A percentile compares a stretch with the other conserved stretches of the same genome.
These are phyloP conservation scores for Meriones psammophilus DNA, from an alignment of 2,797 vertebrate species.

Conservation along the genomic window DNA sequence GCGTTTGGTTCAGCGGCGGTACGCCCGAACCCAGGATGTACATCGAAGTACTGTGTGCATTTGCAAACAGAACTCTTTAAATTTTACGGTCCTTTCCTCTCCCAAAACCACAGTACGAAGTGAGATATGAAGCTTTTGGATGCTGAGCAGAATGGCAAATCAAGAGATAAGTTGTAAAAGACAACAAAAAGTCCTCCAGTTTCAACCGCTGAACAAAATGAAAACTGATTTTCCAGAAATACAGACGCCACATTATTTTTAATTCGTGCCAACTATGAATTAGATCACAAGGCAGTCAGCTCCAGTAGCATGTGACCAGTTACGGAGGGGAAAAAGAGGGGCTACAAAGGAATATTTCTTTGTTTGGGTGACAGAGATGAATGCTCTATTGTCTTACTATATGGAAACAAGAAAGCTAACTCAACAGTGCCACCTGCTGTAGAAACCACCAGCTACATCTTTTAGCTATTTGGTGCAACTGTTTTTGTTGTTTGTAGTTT, in stretches of 20 bases:
- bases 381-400: slow-evolving; percentile 82
- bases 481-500: neutral
- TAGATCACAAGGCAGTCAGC: slow-evolving; percentile 81
- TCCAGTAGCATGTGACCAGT: slow-evolving; percentile 77
- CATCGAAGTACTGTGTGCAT: slow-evolving; percentile 21
- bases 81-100: neutral
- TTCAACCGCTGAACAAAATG: slow-evolving; percentile 64
- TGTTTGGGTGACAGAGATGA: slow-evolving; percentile 85
- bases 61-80: slow-evolving; percentile 54
- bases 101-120: neutral
- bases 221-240: slow-evolving; percentile 59
- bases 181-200: slow-evolving; percentile 16
- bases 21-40: neutral
- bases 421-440: slow-evolving; percentile 82
- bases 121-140: slow-evolving; percentile 51
- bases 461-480: slow-evolving; percentile 24
- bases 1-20: slow-evolving; percentile 36
- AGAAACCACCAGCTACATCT: slow-evolving; percentile 57
- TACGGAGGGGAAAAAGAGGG: slow-evolving; percentile 43
- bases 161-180: neutral
- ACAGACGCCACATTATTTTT: slow-evolving; percentile 53
- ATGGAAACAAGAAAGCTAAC: slow-evolving; percentile 45
- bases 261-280: slow-evolving; percentile 55
- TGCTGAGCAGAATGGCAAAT: slow-evolving; percentile 28
- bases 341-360: slow-evolving; percentile 83